Evolutionary conservation across 1,140 invertebrate species (phyloP).

Genomic region (Proctacanthus coquilletti): DNA sequence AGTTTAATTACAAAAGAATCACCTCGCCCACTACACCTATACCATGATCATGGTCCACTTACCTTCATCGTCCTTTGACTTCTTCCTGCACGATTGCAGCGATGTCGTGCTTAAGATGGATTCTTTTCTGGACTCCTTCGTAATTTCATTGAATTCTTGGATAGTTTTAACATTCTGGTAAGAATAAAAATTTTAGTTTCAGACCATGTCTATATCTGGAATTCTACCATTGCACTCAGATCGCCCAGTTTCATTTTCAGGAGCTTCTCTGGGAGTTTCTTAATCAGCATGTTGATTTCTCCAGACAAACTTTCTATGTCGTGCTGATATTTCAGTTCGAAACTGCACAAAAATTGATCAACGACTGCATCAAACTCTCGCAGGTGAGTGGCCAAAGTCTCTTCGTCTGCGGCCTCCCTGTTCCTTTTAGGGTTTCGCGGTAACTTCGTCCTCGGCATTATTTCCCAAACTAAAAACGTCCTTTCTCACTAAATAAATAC

Average conservation of each 20-base stretch:
- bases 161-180: neutral
- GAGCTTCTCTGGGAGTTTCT: slow-evolving; percentile 7
- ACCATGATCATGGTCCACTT: too few species aligned
- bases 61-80: neutral
- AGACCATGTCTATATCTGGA: too few species aligned
- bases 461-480: too few species aligned
- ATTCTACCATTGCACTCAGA: slow-evolving; percentile 10
- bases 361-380: slow-evolving; percentile 19
- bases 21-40: too few species aligned
- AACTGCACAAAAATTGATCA: slow-evolving; percentile 12
- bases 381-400: slow-evolving; percentile 7
- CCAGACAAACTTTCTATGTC: slow-evolving; percentile 10
- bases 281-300: slow-evolving; percentile 9
- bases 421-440: slow-evolving; percentile 25
- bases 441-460: slow-evolving; percentile 27
- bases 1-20: neutral
- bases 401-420: slow-evolving; percentile 24
- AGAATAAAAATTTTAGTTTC: too few species aligned
- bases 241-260: slow-evolving; percentile 14
- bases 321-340: slow-evolving; percentile 14
- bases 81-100: neutral
- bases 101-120: neutral
- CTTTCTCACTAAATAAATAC: too few species aligned
- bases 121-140: neutral
- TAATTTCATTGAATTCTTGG: neutral